Evolutionary conservation across 2,113 vertebrate species (phyloP), one percentile per base, ranked within the genome.

Genomic region (human): DNA sequence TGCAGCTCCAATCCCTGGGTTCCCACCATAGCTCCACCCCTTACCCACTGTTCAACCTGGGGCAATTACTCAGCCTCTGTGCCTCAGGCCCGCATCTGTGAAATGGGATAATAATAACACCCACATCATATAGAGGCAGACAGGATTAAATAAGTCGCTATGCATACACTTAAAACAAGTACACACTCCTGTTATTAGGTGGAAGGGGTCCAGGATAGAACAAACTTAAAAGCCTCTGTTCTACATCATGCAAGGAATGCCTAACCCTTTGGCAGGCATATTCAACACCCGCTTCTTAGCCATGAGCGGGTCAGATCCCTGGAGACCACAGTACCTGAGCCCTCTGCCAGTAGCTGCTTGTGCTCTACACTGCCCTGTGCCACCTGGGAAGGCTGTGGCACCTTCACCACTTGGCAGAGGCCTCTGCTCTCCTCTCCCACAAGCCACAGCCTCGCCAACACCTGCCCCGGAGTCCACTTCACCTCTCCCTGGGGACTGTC

Each of bases 151-250:
- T 25, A 22, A 90, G 68, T 45, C 18, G 6, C 68, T 35, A 16
- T 30, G 14, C 0, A 2, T 16, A 14, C 23, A 22, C 38, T 14
- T 18, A 30, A 30, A 25, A 30, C 18, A 76, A 45, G 78, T 0
- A 5, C 12, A 32, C 61, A 32, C 27, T 32, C 13, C 11, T 59
- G 17, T n/a, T 23, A 59, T 14, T 38, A 32, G 40, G 38, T 89
- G 38, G 48, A 57, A 23, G 43, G 32, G 32, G 10, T 43, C 17
- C 38, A 50, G 38, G 79, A 48, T 0, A 45, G 66, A 68, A 32
- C 38, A 38, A 64, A 61, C 9, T 11, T 61, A 75, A 55, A 48
- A n/a, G 40, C n/a, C 30, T 80, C 43, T 93, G 43, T 40, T 87
- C 40, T 12, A 40, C 20, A 8, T 59, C 2, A 2, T 1, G 14